phyloP scores from a whole-genome alignment of 1,140 invertebrate genomes.

The Diachasma alloeum region DNA sequence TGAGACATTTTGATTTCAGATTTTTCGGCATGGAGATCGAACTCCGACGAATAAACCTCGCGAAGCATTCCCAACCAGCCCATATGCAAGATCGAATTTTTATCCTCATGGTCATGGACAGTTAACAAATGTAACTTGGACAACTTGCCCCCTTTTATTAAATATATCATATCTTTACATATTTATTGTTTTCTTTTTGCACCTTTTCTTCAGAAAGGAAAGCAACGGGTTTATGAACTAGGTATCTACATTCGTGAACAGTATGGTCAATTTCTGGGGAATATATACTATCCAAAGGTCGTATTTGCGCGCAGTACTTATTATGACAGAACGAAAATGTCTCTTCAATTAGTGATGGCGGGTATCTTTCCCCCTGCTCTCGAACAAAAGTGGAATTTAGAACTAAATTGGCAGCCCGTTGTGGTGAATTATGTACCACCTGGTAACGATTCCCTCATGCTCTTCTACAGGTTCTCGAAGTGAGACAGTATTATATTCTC shows the following conservation, averaged over 20 bases:
- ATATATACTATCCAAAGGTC: slow-evolving; percentile 51
- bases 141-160: background rate
- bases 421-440: background rate
- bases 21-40: slow-evolving; percentile 78
- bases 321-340: slow-evolving; percentile 67
- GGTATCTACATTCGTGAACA: slow-evolving; percentile 56
- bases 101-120: slow-evolving; percentile 74
- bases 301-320: slow-evolving; percentile 67
- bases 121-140: slow-evolving; percentile 71
- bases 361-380: slow-evolving; percentile 50
- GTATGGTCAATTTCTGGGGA: slow-evolving; percentile 59
- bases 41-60: slow-evolving; percentile 64
- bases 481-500: background rate
- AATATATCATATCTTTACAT: background rate
- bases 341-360: slow-evolving; percentile 51
- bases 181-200: background rate
- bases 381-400: slow-evolving; percentile 42
- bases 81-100: slow-evolving; percentile 66
- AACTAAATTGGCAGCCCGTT: slow-evolving; percentile 55
- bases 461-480: background rate
- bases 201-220: slow-evolving; percentile 48
- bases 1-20: background rate
- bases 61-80: slow-evolving; percentile 68
- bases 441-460: background rate
- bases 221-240: slow-evolving; percentile 57